phyloP scores from a whole-genome alignment of 1,140 invertebrate species.

The Paralvinella palmiformis region DNA sequence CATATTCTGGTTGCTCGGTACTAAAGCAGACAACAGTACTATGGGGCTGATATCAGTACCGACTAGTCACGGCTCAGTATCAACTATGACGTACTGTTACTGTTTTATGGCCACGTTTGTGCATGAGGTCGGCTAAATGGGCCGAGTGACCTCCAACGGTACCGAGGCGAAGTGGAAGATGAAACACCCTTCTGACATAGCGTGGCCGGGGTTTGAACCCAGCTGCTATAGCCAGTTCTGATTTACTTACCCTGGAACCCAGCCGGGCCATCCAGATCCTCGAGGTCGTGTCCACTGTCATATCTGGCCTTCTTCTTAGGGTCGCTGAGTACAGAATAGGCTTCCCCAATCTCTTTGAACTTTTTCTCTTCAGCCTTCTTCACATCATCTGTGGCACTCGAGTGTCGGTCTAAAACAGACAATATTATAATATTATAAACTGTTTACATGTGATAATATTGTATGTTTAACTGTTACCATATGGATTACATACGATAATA shows the following conservation, averaged over 20 bases:
- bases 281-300: conserved; percentile 47
- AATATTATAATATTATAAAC: no score
- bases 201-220: neutral
- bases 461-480: no score
- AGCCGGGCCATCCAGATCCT: conserved; percentile 27
- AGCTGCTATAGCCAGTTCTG: neutral
- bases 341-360: conserved; percentile 51
- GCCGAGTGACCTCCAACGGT: neutral
- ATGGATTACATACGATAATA: no score
- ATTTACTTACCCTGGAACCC: conserved; percentile 13
- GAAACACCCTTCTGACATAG: conserved; percentile 5
- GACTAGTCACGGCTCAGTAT: neutral
- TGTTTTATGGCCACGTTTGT: neutral
- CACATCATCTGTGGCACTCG: conserved; percentile 72
- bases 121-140: no score
- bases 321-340: conserved; percentile 47
- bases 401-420: conserved; percentile 70
- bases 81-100: neutral
- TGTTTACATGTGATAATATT: no score
- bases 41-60: no score
- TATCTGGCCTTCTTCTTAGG: conserved; percentile 45
- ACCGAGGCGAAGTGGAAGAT: neutral
- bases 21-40: no score
- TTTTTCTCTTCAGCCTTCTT: conserved; percentile 81
- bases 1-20: no score